Conservation (phyloP, 2,888 invertebrate genomes). For the Enchytraeus crypticus region DNA sequence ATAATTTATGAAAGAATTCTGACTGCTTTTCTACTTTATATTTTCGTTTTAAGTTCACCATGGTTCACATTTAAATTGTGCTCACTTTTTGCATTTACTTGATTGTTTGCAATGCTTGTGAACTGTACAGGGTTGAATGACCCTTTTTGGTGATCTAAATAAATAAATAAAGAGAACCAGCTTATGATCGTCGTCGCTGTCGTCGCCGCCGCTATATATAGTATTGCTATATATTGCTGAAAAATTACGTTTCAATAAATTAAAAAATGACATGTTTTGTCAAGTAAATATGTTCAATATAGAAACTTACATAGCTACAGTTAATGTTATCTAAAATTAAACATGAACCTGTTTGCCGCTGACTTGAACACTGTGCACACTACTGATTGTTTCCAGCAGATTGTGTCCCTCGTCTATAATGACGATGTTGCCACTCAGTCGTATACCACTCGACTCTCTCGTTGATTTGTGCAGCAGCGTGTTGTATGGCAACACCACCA, state of each 20-base stretch:
- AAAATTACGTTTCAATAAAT: neutral
- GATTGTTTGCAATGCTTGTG: too few species aligned
- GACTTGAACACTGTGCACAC: constrained; percentile 72
- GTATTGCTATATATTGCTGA: too few species aligned
- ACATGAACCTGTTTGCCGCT: constrained; percentile 55
- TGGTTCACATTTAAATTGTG: too few species aligned
- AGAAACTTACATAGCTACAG: neutral
- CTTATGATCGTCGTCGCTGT: too few species aligned
- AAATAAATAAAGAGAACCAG: neutral
- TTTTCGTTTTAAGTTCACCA: too few species aligned
- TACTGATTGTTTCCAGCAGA: constrained; percentile 76
- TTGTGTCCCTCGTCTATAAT: constrained; percentile 95
- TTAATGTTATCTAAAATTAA: too few species aligned
- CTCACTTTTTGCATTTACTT: too few species aligned
- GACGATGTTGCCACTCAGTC: constrained; percentile 63
- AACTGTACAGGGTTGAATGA: too few species aligned
- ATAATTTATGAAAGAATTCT: neutral
- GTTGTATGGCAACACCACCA: constrained; percentile 61
- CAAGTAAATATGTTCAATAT: neutral
- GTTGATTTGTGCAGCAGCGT: constrained; percentile 70
- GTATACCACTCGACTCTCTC: constrained; percentile 63
- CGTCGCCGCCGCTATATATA: too few species aligned
- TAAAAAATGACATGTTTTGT: neutral
- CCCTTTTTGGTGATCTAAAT: neutral
- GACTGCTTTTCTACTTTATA: neutral